These are phyloP conservation scores for Rhinolophus ferrumequinum DNA, from an alignment of 2,113 vertebrate species.

Conservation along the genomic window DNA sequence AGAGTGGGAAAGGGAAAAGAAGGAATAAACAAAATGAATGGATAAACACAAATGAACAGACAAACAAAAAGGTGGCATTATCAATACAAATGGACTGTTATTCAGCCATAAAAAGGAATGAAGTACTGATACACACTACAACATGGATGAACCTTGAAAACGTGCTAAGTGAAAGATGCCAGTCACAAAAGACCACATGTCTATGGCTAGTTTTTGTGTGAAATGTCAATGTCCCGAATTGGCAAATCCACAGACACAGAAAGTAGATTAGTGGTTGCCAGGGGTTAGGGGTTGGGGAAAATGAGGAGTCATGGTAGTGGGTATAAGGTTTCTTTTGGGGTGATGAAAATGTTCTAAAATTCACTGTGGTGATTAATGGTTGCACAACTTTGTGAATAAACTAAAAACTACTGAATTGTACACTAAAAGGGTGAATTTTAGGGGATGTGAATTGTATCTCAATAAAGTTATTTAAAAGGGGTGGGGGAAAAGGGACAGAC, in stretches of 20 bases:
- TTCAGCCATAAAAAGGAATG: not conserved
- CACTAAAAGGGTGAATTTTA: conserved; percentile 5
- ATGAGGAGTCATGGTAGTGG: not conserved
- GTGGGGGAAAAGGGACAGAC: not conserved
- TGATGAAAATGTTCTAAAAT: not conserved
- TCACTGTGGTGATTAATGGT: not conserved
- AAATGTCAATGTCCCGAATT: not conserved
- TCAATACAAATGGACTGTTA: not conserved
- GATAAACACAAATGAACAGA: not conserved
- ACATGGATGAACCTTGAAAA: not conserved
- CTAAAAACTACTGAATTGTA: not conserved
- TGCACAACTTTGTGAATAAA: not conserved
- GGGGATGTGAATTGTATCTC: not conserved
- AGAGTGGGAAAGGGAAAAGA: not conserved
- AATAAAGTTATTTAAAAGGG: not conserved
- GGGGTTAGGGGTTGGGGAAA: not conserved
- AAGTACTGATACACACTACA: not conserved
- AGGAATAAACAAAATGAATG: not conserved
- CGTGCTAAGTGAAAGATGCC: not conserved
- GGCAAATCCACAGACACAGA: not conserved
- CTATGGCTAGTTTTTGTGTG: not conserved
- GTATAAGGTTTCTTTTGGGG: not conserved
- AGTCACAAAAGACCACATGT: not conserved
- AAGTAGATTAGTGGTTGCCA: not conserved
- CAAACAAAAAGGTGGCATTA: too few relatives aligned